These are phyloP conservation scores for Varanus salvator DNA, from an alignment of 2,113 vertebrate species.

Conservation along the genomic window DNA sequence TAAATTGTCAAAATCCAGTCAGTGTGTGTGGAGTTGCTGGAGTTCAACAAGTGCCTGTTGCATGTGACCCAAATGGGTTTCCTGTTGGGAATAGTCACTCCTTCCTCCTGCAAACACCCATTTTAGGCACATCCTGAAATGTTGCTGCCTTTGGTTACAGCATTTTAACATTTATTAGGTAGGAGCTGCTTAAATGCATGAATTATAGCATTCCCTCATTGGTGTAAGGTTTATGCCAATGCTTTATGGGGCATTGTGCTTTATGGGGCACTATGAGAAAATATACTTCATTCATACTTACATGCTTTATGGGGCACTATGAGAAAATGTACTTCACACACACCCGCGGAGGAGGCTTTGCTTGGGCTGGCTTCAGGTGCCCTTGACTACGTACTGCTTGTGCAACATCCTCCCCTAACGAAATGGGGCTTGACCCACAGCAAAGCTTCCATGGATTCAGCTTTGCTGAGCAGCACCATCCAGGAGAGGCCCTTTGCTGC, in stretches of 20 bases:
- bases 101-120: background rate
- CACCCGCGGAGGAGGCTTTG: no score
- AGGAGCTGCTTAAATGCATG: background rate
- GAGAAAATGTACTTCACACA: background rate
- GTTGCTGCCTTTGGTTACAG: background rate
- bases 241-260: no score
- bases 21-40: background rate
- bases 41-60: no score
- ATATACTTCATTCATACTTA: no score
- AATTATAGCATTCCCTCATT: background rate
- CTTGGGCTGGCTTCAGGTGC: background rate
- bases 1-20: no score
- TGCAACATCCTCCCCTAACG: background rate
- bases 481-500: background rate
- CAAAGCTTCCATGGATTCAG: background rate
- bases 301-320: background rate
- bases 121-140: background rate
- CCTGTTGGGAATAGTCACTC: background rate
- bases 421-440: conserved; percentile 9
- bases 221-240: background rate
- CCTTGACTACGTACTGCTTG: background rate
- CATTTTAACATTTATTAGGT: background rate
- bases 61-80: background rate
- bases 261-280: background rate
- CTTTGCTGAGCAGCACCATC: background rate